These are phyloP conservation scores for Perizoma flavofasciatum DNA, from an alignment of 2,888 invertebrate genomes.

Conservation along the genomic window DNA sequence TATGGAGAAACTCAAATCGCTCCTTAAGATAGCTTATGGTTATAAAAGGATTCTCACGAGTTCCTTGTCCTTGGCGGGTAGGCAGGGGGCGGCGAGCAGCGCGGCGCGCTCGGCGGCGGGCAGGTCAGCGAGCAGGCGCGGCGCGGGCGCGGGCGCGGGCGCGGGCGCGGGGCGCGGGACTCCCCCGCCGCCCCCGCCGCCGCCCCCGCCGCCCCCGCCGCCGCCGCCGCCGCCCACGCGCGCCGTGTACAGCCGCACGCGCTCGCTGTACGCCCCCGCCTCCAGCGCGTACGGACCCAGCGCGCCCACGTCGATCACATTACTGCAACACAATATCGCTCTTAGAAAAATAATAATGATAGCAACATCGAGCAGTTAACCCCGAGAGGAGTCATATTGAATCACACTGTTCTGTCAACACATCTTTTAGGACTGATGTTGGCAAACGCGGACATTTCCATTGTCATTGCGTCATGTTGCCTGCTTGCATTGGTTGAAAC, in stretches of 20 bases:
- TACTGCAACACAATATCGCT: conserved; percentile 79
- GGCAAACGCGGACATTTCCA: too few relatives aligned
- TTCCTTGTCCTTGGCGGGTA: conserved; percentile 85
- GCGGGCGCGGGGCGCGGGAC: too few relatives aligned
- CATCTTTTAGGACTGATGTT: too few relatives aligned
- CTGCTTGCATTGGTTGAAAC: too few relatives aligned
- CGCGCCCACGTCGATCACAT: conserved; percentile 97
- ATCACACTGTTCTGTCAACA: too few relatives aligned
- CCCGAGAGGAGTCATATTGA: too few relatives aligned
- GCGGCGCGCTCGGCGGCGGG: conserved; percentile 87
- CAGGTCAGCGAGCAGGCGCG: conserved; percentile 88
- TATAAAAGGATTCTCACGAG: conserved; percentile 83
- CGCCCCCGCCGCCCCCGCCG: conserved; percentile 57
- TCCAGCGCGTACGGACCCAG: conserved; percentile 94
- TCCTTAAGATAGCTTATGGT: too few relatives aligned
- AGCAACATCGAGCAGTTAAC: too few relatives aligned
- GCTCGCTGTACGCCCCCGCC: conserved; percentile 94
- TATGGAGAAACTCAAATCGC: too few relatives aligned
- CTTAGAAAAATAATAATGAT: too few relatives aligned
- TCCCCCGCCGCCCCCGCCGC: conserved; percentile 52
- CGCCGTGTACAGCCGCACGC: conserved; percentile 87
- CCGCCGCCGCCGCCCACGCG: conserved; percentile 44
- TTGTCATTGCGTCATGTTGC: too few relatives aligned
- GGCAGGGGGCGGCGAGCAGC: conserved; percentile 83
- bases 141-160: conserved; percentile 46